Percentiles rank a stretch among this genome's conserved stretches.
Conservation (phyloP, 1,140 invertebrate genomes). For the Caerostris extrusa region DNA sequence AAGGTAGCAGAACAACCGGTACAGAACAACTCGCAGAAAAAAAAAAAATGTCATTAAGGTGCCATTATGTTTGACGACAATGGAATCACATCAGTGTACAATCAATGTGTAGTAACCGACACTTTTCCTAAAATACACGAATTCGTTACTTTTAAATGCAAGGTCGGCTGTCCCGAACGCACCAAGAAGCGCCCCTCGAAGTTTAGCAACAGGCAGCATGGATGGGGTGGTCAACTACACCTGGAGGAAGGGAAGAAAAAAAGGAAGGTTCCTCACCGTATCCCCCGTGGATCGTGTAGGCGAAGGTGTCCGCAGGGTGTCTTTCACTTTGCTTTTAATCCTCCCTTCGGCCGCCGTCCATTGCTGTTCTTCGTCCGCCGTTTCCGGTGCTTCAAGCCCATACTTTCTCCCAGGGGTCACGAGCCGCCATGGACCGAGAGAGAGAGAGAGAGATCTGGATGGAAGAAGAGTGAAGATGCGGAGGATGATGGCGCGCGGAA, state of each 20-base stretch:
- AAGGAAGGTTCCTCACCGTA: slow-evolving; percentile 27
- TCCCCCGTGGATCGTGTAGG: slow-evolving; percentile 15
- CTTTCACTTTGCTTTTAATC: slow-evolving; percentile 38
- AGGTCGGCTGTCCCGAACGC: too few relatives aligned
- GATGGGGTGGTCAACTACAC: neutral
- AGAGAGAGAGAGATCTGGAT: neutral
- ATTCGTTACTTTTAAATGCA: too few relatives aligned
- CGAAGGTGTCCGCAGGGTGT: slow-evolving; percentile 28
- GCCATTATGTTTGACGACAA: too few relatives aligned
- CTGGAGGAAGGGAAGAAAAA: neutral
- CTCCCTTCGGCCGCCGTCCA: slow-evolving; percentile 45
- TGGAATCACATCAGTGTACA: too few relatives aligned
- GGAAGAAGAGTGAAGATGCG: slow-evolving; percentile 18
- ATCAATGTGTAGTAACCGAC: too few relatives aligned
- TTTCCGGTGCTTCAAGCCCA: slow-evolving; percentile 49
- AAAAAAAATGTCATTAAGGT: too few relatives aligned
- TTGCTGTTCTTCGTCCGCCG: slow-evolving; percentile 26
- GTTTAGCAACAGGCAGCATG: too few relatives aligned
- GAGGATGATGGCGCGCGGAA: neutral
- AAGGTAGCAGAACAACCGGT: too few relatives aligned
- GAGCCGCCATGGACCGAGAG: slow-evolving; percentile 1
- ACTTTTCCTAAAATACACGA: too few relatives aligned
- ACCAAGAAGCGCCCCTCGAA: too few relatives aligned
- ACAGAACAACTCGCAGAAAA: too few relatives aligned
- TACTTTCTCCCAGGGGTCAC: neutral